These are phyloP conservation scores for Pollenia griseotomentosa DNA, from an alignment of 2,888 invertebrate genomes.

Conservation along the genomic window DNA sequence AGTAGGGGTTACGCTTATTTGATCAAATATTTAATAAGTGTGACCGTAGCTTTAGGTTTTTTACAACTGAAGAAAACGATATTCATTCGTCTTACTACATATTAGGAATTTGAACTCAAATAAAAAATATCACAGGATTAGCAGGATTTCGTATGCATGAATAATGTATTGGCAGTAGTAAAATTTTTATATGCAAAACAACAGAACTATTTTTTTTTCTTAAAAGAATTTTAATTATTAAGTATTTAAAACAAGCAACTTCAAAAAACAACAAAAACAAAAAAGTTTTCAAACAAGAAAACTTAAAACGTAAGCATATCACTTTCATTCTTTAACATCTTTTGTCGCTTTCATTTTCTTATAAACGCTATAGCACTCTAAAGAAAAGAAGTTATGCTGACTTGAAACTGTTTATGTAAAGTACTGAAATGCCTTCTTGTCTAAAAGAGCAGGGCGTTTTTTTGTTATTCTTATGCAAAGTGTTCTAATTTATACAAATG, in stretches of 20 bases:
- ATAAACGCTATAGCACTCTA: background rate
- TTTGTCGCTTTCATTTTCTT: conserved; percentile 7
- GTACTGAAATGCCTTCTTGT: background rate
- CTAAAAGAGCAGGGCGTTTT: background rate
- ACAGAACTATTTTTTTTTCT: conserved; percentile 26
- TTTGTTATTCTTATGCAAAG: conserved; percentile 33
- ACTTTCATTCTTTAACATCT: conserved; percentile 33
- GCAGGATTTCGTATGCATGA: background rate
- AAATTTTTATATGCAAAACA: conserved; percentile 10
- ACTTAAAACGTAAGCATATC: conserved; percentile 45
- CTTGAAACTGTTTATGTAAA: too few relatives aligned
- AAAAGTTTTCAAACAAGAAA: conserved; percentile 9
- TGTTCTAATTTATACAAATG: conserved; percentile 61
- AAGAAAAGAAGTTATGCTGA: background rate
- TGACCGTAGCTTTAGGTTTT: too few relatives aligned
- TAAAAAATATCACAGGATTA: too few relatives aligned
- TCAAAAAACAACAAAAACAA: conserved; percentile 10
- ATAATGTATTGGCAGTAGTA: background rate
- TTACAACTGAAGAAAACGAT: too few relatives aligned
- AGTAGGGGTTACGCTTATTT: too few relatives aligned
- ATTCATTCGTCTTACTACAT: too few relatives aligned
- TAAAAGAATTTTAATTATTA: conserved; percentile 56
- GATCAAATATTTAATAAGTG: too few relatives aligned
- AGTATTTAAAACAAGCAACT: conserved; percentile 24
- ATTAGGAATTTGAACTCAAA: too few relatives aligned